Conservation (phyloP, 1,140 invertebrate genomes). For the Tachypleus tridentatus region DNA sequence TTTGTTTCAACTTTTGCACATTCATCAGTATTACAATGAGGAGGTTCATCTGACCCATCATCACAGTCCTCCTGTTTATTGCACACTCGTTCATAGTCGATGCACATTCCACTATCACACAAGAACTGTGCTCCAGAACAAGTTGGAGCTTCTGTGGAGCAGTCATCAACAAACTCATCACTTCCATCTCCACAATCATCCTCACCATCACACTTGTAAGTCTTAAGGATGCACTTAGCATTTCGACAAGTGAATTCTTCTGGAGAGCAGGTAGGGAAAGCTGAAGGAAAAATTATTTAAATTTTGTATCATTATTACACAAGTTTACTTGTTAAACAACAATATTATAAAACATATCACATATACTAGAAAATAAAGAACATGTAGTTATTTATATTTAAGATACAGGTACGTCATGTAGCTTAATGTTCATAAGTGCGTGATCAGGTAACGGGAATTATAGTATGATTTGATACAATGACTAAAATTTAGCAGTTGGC, state of each 20-base stretch:
- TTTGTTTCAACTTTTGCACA: conserved; percentile 80
- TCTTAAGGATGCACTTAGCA: conserved; percentile 80
- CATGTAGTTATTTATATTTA: no score
- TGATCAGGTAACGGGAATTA: no score
- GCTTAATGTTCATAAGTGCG: no score
- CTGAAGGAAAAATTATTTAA: no score
- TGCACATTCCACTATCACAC: conserved; percentile 73
- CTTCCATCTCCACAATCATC: conserved; percentile 75
- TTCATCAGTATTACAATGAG: conserved; percentile 90
- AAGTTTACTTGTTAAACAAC: no score
- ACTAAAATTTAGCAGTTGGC: no score
- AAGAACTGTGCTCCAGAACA: conserved; percentile 67
- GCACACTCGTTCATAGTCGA: conserved; percentile 71
- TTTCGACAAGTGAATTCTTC: conserved; percentile 84
- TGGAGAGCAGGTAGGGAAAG: conserved; percentile 51
- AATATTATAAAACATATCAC: no score
- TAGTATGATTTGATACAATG: no score
- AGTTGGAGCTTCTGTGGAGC: conserved; percentile 49
- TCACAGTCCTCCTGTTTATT: conserved; percentile 86
- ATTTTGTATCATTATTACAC: no score
- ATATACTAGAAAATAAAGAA: no score
- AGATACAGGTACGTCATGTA: no score
- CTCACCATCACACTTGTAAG: conserved; percentile 79
- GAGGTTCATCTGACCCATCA: conserved; percentile 87
- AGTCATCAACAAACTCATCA: conserved; percentile 18